Evolutionary conservation across 2,888 invertebrate genomes (phyloP), one percentile per base, ranked within the genome.

Genomic region (Eurois occulta): DNA sequence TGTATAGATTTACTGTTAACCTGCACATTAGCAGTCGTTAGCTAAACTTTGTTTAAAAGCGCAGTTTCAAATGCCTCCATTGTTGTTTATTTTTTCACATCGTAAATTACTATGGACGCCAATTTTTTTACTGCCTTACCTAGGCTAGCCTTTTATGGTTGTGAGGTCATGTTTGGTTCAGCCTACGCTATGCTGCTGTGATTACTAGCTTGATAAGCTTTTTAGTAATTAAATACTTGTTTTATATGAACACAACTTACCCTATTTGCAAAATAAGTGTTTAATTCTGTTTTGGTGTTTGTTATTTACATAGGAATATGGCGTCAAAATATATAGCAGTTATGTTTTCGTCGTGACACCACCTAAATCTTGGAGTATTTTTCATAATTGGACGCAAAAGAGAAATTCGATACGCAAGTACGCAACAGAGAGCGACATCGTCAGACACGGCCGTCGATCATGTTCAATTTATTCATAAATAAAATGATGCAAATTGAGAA

Each of bases 71-170:
- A 69, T 71, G 35, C 38, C 41, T 71, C 78, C 65, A 84, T 89
- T 89, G 81, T 84, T 72, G 48, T 76, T 62, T 58, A 28, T 80
- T 55, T 78, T 77, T 85, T 87, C 83, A 81, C 84, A 87, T 78
- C 78, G 66, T 80, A 78, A 81, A 77, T 72, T 35, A 66, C 43
- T 62, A 66, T 65, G 69, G 69, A 28, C 46, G 79, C 75, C 72
- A 84, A 77, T 72, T 73, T 77, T 70, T 72, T 86, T 78, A 62
- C 62, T 71, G 58, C 52, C 46, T 75, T 65, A 58, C 72, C 87
- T 77, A 83, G 67, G 5, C 75, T 81, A 67, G 67, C 90, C 89
- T 86, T 91, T 67, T 89, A 87, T 83, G 89, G 88, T 69, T 70
- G 58, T 76, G 86, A 90, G 89, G 90, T 89, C 89, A 73, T 83